phyloP scores from a whole-genome alignment of 2,797 vertebrate species.

The Thunnus albacares region DNA sequence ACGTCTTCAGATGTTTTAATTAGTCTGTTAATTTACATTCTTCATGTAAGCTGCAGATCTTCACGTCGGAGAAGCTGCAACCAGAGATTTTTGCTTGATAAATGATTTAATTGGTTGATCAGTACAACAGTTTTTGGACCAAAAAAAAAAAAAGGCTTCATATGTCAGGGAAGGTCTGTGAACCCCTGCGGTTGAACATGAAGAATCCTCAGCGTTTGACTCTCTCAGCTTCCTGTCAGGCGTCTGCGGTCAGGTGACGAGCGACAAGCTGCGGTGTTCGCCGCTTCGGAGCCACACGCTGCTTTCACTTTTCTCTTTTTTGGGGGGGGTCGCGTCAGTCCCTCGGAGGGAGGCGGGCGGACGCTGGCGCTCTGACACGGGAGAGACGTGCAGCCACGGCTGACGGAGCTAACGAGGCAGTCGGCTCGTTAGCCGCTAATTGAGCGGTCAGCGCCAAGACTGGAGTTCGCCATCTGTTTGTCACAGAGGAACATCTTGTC shows the following conservation, averaged over 20 bases:
- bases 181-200: background rate
- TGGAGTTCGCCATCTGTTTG: constrained; percentile 88
- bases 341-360: constrained; percentile 38
- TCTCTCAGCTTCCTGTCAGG: constrained; percentile 21
- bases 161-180: background rate
- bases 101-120: no score
- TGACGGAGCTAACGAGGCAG: constrained; percentile 80
- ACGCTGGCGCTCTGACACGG: constrained; percentile 48
- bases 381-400: constrained; percentile 56
- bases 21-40: no score
- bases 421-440: constrained; percentile 87
- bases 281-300: constrained; percentile 22
- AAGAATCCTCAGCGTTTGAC: background rate
- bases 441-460: constrained; percentile 87
- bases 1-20: no score
- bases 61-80: no score
- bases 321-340: constrained; percentile 28
- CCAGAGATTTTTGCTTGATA: no score
- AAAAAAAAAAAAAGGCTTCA: background rate
- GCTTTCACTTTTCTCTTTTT: constrained; percentile 48
- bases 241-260: constrained; percentile 33
- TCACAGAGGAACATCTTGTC: constrained; percentile 89
- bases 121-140: background rate
- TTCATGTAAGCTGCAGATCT: no score
- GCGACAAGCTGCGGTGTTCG: constrained; percentile 20